Evolutionary conservation across 2,797 vertebrate genomes (phyloP).

Genomic region (Ctenopoma multispine): DNA sequence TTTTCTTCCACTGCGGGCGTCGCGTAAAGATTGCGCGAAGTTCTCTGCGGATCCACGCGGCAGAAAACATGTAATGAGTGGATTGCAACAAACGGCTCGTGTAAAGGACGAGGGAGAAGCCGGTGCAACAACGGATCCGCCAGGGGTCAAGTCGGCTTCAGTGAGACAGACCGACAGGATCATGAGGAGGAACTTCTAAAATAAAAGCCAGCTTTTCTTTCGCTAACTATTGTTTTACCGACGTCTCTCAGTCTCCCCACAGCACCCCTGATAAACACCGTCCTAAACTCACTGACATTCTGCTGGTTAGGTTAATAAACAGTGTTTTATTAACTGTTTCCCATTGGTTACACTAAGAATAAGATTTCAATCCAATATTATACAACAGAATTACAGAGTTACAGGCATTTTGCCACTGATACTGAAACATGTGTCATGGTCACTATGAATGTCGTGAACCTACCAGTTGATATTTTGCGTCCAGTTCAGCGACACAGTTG

Average conservation of each 20-base stretch:
- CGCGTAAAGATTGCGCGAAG: conserved; percentile 19
- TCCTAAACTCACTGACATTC: neutral
- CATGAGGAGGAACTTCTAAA: conserved; percentile 40
- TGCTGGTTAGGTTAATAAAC: neutral
- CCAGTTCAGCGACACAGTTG: fast-evolving
- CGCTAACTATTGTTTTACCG: neutral
- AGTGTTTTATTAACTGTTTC: too few species aligned
- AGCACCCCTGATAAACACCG: neutral
- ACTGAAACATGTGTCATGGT: fast-evolving
- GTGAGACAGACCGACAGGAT: neutral
- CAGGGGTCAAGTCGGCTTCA: neutral
- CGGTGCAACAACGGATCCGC: conserved; percentile 42
- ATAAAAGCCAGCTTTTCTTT: conserved; percentile 23
- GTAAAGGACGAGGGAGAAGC: conserved; percentile 34
- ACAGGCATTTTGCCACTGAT: too few species aligned
- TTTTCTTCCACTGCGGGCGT: conserved; percentile 4
- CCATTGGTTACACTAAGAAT: neutral
- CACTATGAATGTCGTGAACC: too few species aligned
- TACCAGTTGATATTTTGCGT: too few species aligned
- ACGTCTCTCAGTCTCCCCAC: too few species aligned
- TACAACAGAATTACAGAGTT: too few species aligned
- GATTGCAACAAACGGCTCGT: neutral
- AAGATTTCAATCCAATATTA: neutral
- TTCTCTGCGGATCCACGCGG: neutral
- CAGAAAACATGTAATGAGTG: neutral